phyloP scores from a whole-genome alignment of 53 echinoderm and acorn worm genomes.

The Glandiceps talaboti region DNA sequence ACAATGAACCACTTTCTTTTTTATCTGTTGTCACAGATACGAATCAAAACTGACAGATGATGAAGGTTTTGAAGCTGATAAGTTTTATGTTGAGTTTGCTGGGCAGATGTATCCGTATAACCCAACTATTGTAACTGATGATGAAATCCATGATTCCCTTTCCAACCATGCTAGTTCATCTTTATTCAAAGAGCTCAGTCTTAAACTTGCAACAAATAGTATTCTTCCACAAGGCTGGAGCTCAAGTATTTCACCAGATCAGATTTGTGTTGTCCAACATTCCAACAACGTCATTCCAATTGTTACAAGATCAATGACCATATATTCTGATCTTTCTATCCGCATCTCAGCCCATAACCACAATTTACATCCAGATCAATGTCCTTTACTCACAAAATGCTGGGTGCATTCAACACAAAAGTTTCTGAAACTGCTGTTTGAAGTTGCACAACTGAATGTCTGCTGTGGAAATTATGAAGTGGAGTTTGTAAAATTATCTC shows the following conservation, averaged over 20 bases:
- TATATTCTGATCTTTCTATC: not conserved
- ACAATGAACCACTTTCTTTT: no score
- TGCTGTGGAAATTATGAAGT: not conserved
- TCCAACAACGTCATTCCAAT: not conserved
- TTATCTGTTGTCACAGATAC: no score
- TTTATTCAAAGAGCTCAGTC: not conserved
- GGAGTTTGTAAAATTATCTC: not conserved
- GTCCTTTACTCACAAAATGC: not conserved
- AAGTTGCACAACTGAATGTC: not conserved
- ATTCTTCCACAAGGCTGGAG: not conserved
- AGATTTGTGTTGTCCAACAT: not conserved
- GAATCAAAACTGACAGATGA: no score
- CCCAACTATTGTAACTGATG: not conserved
- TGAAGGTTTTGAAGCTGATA: not conserved
- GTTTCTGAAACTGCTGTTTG: not conserved
- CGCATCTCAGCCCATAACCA: not conserved
- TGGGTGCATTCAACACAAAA: not conserved
- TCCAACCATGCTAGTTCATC: not conserved
- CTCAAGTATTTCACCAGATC: not conserved
- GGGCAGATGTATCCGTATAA: not conserved
- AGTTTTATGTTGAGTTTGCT: not conserved
- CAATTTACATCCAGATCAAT: not conserved
- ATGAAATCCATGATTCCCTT: not conserved
- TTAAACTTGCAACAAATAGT: not conserved
- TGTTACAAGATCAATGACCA: not conserved